A percentile compares a stretch with the other conserved stretches of the same genome.
These are phyloP conservation scores for Bombus vancouverensis DNA, from an alignment of 1,140 invertebrate genomes.

Conservation along the genomic window DNA sequence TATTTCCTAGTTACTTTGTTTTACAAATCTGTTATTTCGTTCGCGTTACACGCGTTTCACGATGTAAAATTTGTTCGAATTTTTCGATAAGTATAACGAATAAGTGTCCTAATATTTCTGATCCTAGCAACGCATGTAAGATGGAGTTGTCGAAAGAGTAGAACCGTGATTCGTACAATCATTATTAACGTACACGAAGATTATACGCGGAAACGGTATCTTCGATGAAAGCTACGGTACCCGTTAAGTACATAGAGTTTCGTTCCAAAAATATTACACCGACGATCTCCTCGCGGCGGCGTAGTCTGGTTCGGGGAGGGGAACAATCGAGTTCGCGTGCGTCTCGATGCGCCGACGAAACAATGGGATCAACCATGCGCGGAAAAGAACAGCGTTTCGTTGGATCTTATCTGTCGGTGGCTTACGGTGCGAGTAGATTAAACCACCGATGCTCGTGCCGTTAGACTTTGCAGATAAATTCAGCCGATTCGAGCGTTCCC, in stretches of 20 bases:
- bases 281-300: neutral
- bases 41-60: no score
- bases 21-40: no score
- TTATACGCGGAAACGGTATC: no score
- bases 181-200: no score
- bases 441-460: conserved; percentile 34
- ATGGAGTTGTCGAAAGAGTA: no score
- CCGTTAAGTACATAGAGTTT: neutral
- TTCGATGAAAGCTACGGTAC: no score
- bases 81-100: no score
- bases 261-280: neutral
- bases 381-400: conserved; percentile 36
- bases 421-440: conserved; percentile 41
- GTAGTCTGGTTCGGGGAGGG: neutral
- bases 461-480: conserved; percentile 51
- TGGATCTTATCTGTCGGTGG: conserved; percentile 38
- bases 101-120: no score
- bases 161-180: no score
- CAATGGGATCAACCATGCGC: neutral
- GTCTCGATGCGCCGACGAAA: neutral
- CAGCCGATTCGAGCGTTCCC: conserved; percentile 17
- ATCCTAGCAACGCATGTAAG: no score
- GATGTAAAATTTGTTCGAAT: no score
- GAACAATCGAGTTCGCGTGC: neutral
- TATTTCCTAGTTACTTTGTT: no score